These are phyloP conservation scores for Macropis europaea DNA, from an alignment of 2,888 invertebrate genomes.

Conservation along the genomic window DNA sequence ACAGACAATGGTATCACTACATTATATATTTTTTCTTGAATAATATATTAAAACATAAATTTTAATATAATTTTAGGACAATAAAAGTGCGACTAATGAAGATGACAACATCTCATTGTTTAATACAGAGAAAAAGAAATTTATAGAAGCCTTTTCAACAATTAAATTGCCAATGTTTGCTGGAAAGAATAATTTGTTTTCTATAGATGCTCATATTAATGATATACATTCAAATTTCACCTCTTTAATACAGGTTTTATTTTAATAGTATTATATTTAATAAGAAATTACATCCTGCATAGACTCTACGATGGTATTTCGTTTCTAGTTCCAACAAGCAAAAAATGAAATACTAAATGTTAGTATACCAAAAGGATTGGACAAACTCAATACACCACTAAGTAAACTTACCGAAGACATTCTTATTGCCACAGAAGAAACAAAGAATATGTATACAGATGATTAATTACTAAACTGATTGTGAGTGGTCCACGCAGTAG, in stretches of 20 bases:
- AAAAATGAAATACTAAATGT: conserved; percentile 52
- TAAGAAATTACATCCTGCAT: not conserved
- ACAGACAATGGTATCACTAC: not conserved
- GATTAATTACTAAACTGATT: not conserved
- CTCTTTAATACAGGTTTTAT: conserved; percentile 61
- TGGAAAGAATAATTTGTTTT: conserved; percentile 16
- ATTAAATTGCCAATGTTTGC: conserved; percentile 26
- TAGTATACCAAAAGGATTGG: conserved; percentile 37
- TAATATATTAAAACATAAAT: conserved; percentile 4
- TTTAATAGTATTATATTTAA: not conserved
- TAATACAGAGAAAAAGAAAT: conserved; percentile 46
- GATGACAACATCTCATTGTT: conserved; percentile 10
- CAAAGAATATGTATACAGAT: not conserved
- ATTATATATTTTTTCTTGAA: not conserved
- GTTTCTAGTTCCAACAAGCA: conserved; percentile 56
- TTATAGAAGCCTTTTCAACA: conserved; percentile 59
- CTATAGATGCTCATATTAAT: conserved; percentile 54
- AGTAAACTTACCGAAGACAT: conserved; percentile 58
- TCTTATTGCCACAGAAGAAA: conserved; percentile 61
- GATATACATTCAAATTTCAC: conserved; percentile 55
- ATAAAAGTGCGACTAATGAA: not conserved
- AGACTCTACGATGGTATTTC: not conserved
- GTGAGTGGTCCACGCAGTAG: no score
- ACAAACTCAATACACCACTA: conserved; percentile 49
- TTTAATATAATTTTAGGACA: conserved; percentile 8